phyloP scores from a whole-genome alignment of 2,113 vertebrate genomes.

The Amphilophus citrinellus region DNA sequence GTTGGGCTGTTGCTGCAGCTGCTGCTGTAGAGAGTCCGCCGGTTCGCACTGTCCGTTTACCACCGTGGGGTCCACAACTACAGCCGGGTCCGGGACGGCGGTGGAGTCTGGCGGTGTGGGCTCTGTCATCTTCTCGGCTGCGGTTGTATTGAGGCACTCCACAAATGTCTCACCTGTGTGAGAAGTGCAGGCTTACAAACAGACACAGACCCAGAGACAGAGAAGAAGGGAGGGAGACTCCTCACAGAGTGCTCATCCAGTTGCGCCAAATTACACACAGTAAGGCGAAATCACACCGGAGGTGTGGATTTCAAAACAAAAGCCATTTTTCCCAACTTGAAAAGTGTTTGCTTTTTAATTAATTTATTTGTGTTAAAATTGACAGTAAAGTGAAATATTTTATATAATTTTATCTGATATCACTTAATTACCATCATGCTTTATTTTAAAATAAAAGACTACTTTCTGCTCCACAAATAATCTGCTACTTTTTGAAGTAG shows the following conservation, averaged over 20 bases:
- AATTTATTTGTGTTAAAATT: not conserved
- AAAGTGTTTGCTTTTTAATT: no score
- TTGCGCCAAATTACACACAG: conserved; percentile 24
- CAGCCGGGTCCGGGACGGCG: conserved; percentile 75
- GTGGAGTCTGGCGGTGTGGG: conserved; percentile 69
- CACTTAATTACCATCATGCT: not conserved
- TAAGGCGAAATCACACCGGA: conserved; percentile 15
- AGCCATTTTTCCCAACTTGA: not conserved
- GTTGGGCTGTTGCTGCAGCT: conserved; percentile 33
- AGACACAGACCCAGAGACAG: conserved; percentile 19
- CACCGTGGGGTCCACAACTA: conserved; percentile 72
- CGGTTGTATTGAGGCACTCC: conserved; percentile 41
- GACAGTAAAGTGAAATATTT: not conserved
- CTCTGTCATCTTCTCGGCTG: conserved; percentile 76
- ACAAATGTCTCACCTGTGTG: conserved; percentile 78
- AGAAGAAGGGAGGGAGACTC: conserved; percentile 19
- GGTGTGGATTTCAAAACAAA: conserved; percentile 54
- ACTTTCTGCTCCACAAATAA: not conserved
- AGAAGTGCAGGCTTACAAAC: conserved; percentile 52
- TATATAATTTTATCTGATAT: not conserved
- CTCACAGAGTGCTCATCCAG: conserved; percentile 25
- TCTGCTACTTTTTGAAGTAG: conserved; percentile 5
- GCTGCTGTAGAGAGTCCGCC: conserved; percentile 38
- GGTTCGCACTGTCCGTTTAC: conserved; percentile 77
- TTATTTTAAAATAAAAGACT: not conserved